Percentiles rank a stretch among this genome's conserved stretches.
Evolutionary conservation across 53 echinoderm and acorn worm genomes (phyloP).

Genomic region (Mesocentrotus franciscanus): DNA sequence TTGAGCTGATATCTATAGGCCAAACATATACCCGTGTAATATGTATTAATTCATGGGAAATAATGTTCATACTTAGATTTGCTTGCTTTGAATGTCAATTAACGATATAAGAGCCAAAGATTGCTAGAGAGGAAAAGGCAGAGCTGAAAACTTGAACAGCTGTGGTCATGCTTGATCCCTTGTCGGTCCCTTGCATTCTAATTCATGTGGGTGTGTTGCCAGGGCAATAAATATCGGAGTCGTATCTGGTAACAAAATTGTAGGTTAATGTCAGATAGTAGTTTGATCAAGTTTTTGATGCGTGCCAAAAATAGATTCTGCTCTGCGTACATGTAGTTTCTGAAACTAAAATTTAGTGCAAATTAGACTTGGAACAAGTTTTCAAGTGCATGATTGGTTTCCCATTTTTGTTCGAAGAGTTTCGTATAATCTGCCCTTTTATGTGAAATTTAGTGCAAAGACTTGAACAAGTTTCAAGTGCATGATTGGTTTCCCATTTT

Average conservation of each 20-base stretch:
- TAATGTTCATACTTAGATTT: not conserved
- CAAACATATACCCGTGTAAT: no score
- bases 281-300: constrained; percentile 5
- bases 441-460: no score
- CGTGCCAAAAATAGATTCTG: constrained; percentile 41
- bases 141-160: constrained; percentile 44
- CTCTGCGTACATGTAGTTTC: not conserved
- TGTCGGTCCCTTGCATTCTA: constrained; percentile 51
- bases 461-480: no score
- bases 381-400: not conserved
- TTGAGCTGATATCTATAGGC: not conserved
- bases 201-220: constrained; percentile 61
- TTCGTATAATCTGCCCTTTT: no score
- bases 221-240: constrained; percentile 24
- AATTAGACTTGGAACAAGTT: not conserved
- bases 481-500: no score
- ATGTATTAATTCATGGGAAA: no score
- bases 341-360: not conserved
- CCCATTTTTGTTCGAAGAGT: no score
- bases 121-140: constrained; percentile 40
- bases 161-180: constrained; percentile 41
- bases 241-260: constrained; percentile 11
- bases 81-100: not conserved
- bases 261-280: constrained; percentile 7
- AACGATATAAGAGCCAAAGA: constrained; percentile 1